Percentiles rank a stretch among this genome's conserved stretches.
phyloP scores from a whole-genome alignment of 2,797 vertebrate genomes.

The Pipistrellus nathusii region DNA sequence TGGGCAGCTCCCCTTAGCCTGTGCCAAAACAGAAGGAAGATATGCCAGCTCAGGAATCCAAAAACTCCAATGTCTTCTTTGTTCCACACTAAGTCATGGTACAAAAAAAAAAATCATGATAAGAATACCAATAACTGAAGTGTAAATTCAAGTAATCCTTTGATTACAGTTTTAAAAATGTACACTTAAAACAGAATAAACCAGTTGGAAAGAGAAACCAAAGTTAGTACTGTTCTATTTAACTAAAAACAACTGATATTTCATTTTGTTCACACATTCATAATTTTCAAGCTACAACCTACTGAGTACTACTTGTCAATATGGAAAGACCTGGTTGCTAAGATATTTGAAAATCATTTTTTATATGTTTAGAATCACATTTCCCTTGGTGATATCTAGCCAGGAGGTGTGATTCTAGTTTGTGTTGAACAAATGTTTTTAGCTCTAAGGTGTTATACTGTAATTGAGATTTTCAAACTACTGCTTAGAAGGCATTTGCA shows the following conservation, averaged over 20 bases:
- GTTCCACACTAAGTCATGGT: slow-evolving; percentile 23
- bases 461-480: slow-evolving; percentile 51
- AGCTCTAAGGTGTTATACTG: slow-evolving; percentile 67
- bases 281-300: slow-evolving; percentile 50
- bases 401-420: slow-evolving; percentile 66
- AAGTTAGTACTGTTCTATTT: slow-evolving; percentile 45
- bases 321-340: slow-evolving; percentile 43
- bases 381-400: slow-evolving; percentile 53
- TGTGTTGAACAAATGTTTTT: slow-evolving; percentile 67
- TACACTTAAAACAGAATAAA: slow-evolving; percentile 58
- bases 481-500: slow-evolving; percentile 36
- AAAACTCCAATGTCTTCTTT: slow-evolving; percentile 21
- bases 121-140: slow-evolving; percentile 36
- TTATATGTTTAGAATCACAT: slow-evolving; percentile 47
- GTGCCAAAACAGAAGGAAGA: neutral
- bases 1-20: neutral
- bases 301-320: slow-evolving; percentile 42
- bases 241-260: neutral
- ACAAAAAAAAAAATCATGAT: neutral
- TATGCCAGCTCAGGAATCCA: neutral
- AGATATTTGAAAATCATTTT: slow-evolving; percentile 6
- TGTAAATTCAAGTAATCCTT: slow-evolving; percentile 50
- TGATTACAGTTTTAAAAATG: slow-evolving; percentile 51
- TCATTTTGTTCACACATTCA: slow-evolving; percentile 58
- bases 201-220: slow-evolving; percentile 48